Percentiles rank a stretch among this genome's conserved stretches.
Conservation (phyloP, 2,797 vertebrate genomes). For the Bradypodion pumilum region DNA sequence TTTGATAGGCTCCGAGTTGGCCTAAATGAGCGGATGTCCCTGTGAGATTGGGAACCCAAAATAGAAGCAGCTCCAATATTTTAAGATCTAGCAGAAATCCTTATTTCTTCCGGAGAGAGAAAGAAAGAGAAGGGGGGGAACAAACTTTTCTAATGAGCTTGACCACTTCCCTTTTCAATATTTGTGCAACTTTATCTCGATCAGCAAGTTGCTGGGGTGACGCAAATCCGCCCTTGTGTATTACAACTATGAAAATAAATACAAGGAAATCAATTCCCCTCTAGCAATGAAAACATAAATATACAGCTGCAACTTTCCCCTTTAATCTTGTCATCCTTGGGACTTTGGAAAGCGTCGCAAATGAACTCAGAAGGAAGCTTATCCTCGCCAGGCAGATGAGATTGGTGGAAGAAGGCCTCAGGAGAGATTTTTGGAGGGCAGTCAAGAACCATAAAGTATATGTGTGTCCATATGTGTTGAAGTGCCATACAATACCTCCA, state of each 20-base stretch:
- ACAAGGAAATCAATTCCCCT: conserved; percentile 92
- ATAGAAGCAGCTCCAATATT: conserved; percentile 95
- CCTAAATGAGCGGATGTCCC: conserved; percentile 98
- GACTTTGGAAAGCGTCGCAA: conserved; percentile 54
- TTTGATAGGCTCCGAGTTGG: conserved; percentile 86
- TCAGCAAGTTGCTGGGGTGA: conserved; percentile 93
- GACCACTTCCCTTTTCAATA: conserved; percentile 98
- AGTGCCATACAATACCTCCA: no score
- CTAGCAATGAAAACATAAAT: conserved; percentile 91
- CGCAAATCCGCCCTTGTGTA: conserved; percentile 96
- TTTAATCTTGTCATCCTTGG: conserved; percentile 78
- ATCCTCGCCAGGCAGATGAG: background rate
- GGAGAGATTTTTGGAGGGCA: background rate
- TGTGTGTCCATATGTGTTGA: no score
- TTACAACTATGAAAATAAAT: conserved; percentile 89
- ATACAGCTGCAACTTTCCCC: conserved; percentile 87
- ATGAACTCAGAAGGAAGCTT: conserved; percentile 53
- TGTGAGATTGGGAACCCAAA: conserved; percentile 87
- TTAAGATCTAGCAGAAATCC: conserved; percentile 97
- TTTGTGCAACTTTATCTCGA: conserved; percentile 99
- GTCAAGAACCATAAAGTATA: no score
- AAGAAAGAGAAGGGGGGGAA: conserved; percentile 62
- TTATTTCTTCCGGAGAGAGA: conserved; percentile 96
- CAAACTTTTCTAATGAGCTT: conserved; percentile 90
- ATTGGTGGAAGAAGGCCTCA: background rate